These are phyloP conservation scores for Desoria tigrina DNA, from an alignment of 2,888 invertebrate genomes.

Conservation along the genomic window DNA sequence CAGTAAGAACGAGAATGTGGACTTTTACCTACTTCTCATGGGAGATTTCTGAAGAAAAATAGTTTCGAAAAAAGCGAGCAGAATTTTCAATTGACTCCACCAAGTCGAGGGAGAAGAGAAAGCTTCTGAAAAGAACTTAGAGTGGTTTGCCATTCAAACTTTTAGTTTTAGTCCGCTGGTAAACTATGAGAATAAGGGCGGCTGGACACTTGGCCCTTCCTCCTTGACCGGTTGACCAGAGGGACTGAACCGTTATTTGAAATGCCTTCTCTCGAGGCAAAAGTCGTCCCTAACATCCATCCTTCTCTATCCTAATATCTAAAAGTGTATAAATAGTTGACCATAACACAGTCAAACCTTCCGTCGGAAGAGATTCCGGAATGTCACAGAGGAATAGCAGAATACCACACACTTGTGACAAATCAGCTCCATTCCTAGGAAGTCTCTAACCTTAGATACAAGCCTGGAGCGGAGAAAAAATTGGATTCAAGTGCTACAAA, in stretches of 20 bases:
- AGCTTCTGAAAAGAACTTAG: conserved; percentile 30
- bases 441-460: background rate
- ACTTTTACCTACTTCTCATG: no score
- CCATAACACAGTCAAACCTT: no score
- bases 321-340: no score
- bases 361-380: no score
- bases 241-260: no score
- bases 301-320: no score
- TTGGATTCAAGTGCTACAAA: conserved; percentile 2
- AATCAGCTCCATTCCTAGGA: background rate
- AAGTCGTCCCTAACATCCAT: no score
- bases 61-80: background rate
- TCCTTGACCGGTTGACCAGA: background rate
- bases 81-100: conserved; percentile 8
- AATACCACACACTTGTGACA: conserved; percentile 10
- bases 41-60: background rate
- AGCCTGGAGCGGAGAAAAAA: background rate
- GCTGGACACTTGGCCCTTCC: background rate
- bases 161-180: background rate
- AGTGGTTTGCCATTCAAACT: conserved; percentile 33
- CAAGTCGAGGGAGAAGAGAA: background rate
- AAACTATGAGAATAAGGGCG: no score
- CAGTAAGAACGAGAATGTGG: background rate
- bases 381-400: no score
- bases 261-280: no score